Evolutionary conservation across 1,140 invertebrate genomes (phyloP), one percentile per base, ranked within the genome.

Genomic region (Drosophila auraria): DNA sequence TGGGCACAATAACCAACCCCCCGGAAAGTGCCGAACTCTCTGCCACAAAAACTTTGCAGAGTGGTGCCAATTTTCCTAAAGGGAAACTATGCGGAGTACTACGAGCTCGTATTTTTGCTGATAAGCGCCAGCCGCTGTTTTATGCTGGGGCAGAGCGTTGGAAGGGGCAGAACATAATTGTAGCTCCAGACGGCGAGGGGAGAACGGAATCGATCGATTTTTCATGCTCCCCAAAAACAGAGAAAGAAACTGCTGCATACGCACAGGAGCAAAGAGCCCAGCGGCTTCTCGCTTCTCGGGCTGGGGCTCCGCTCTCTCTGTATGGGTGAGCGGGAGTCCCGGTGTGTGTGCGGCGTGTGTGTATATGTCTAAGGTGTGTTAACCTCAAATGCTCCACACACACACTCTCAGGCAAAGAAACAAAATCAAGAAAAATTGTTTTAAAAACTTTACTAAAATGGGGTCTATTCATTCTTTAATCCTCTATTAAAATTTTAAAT

Each of bases 341-440:
- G 38, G 30, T 30, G 25, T 42, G n/a, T 73, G 63, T 79, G 62
- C 36, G 77, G 64, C 72, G 68, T 83, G 90, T 92, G 75, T 92
- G 86, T 92, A 92, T 76, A 83, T 83, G 82, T 83, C 82, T 90
- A 92, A 92, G 90, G 90, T 92, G 90, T 92, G 90, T 92, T 92
- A 92, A 91, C 86, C 90, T 92, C 90, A 91, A 91, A 78, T 79
- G 73, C 53, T 74, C 62, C 69, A 60, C 54, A 68, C 63, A 70
- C 45, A 62, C 42, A 78, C 30, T 11, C 33, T 23, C 8, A 38
- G 36, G 38, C 40, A 36, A n/a, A 17, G 5, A 27, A 47, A 45
- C 33, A 40, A 73, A 73, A 73, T 61, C 56, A 44, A 73, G n/a
- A 30, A 36, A 17, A 27, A 73, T 73, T 72, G 33, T 60, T 73